phyloP scores from a whole-genome alignment of 2,797 vertebrate species.

The Gephyroberyx darwinii region DNA sequence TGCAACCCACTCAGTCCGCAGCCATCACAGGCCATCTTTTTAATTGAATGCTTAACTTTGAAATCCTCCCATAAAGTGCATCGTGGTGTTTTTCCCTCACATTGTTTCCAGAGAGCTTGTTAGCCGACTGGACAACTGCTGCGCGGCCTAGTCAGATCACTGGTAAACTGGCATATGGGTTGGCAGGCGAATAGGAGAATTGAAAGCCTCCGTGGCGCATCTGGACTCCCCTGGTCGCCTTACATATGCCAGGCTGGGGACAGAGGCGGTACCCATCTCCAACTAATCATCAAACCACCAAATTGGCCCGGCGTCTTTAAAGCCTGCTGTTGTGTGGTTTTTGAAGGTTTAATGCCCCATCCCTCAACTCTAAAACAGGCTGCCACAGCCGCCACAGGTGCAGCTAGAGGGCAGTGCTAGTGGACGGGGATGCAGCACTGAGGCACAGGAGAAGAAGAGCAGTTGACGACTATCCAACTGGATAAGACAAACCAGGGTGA shows the following conservation, averaged over 20 bases:
- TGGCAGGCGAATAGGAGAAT: constrained; percentile 12
- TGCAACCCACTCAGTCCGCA: constrained; percentile 25
- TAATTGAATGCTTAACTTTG: constrained; percentile 44
- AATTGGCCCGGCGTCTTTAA: constrained; percentile 11
- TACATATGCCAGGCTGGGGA: neutral
- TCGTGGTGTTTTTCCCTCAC: neutral
- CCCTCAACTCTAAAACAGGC: neutral
- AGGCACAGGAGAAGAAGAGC: neutral
- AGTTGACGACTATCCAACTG: constrained; percentile 8
- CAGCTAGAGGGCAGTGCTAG: neutral
- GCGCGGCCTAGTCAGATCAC: constrained; percentile 31
- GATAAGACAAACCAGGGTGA: constrained; percentile 27
- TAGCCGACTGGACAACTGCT: constrained; percentile 42
- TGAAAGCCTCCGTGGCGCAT: constrained; percentile 22
- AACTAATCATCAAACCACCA: neutral
- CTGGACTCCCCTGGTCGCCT: neutral
- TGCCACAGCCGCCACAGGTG: constrained; percentile 19
- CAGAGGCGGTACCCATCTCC: neutral
- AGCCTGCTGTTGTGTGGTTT: neutral
- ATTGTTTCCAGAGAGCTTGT: constrained; percentile 25
- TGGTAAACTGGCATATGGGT: constrained; percentile 13
- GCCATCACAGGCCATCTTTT: constrained; percentile 31
- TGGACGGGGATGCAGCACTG: neutral
- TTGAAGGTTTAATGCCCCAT: neutral
- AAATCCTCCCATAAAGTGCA: constrained; percentile 28